These are phyloP conservation scores for Accipiter cooperii DNA, from an alignment of 2,113 vertebrate species.

Conservation along the genomic window DNA sequence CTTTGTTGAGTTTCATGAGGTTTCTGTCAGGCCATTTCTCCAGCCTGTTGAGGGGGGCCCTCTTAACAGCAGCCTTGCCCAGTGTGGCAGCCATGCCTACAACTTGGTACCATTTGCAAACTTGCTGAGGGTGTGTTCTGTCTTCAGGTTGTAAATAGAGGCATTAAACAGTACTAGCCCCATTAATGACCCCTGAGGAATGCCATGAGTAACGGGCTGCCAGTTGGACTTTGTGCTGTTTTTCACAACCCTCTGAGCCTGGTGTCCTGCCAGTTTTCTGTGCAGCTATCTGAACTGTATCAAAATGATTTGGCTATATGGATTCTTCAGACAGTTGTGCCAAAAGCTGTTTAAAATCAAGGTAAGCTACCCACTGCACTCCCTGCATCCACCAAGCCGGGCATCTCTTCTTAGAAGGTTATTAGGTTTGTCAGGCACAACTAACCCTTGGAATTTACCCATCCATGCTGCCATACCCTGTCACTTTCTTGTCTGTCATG, in stretches of 20 bases:
- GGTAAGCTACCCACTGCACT: neutral
- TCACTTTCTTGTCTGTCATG: neutral
- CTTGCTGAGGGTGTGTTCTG: neutral
- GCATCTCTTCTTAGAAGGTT: neutral
- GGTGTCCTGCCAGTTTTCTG: fast-evolving
- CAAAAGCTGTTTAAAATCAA: neutral
- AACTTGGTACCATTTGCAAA: neutral
- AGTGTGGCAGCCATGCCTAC: neutral
- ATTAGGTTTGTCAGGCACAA: neutral
- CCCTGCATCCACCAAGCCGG: neutral
- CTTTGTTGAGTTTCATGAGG: neutral
- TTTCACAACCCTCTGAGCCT: neutral
- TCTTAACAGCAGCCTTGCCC: neutral
- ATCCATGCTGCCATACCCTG: fast-evolving
- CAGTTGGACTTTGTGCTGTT: neutral
- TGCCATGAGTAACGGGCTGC: neutral
- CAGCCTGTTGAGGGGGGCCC: neutral
- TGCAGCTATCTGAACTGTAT: neutral
- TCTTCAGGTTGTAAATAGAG: neutral
- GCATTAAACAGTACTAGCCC: neutral
- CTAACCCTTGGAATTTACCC: neutral
- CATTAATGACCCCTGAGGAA: neutral
- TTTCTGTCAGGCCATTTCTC: neutral
- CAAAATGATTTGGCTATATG: neutral
- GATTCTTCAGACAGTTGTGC: neutral